Evolutionary conservation across 30 jellyfish, hydroid and myxozoan genomes (phyloP).

Genomic region (Turritopsis rubra): DNA sequence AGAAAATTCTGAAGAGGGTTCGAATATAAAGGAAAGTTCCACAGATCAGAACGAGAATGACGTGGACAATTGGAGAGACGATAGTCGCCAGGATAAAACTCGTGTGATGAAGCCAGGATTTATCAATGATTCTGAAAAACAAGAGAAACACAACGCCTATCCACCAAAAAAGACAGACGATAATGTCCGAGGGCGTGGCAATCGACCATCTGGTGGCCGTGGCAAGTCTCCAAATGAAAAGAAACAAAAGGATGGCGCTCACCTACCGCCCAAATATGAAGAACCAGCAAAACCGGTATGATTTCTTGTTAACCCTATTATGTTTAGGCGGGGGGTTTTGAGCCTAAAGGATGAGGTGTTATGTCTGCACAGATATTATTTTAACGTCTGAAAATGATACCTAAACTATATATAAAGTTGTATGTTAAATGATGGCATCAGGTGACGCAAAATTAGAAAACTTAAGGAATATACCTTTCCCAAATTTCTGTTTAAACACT

Average conservation of each 20-base stretch:
- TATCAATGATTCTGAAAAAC: conserved; percentile 2
- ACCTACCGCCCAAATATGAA: conserved; percentile 32
- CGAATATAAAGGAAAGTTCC: neutral
- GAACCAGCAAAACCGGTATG: conserved; percentile 43
- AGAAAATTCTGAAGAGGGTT: conserved; percentile 19
- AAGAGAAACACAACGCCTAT: neutral
- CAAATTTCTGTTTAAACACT: too few species aligned
- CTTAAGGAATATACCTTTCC: neutral
- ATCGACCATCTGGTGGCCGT: conserved; percentile 11
- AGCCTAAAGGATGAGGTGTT: neutral
- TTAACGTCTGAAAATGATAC: too few species aligned
- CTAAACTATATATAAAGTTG: too few species aligned
- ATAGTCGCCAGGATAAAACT: conserved; percentile 35
- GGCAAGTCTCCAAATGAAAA: conserved; percentile 22
- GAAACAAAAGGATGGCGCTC: neutral
- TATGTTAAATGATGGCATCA: too few species aligned
- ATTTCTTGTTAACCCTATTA: neutral
- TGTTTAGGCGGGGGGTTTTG: too few species aligned
- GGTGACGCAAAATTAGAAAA: neutral
- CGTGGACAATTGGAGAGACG: conserved; percentile 53
- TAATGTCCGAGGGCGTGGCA: conserved; percentile 13
- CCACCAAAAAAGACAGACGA: neutral
- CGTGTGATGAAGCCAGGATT: conserved; percentile 44
- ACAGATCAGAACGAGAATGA: neutral
- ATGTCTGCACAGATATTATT: neutral